These are phyloP conservation scores for Troides aeacus DNA, from an alignment of 2,888 invertebrate species.

Conservation along the genomic window DNA sequence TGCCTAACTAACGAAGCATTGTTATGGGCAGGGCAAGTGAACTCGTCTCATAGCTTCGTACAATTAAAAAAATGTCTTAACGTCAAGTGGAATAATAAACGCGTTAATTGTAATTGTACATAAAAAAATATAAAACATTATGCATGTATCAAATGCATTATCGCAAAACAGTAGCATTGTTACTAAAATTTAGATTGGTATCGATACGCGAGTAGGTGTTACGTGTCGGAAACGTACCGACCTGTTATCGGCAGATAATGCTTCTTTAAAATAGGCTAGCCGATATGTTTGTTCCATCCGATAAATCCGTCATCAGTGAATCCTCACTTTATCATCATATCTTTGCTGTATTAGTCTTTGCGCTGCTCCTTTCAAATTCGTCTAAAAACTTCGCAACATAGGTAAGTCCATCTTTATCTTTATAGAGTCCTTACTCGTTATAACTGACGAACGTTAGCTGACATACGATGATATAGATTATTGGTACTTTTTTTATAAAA, in stretches of 20 bases:
- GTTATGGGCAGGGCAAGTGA: too few species aligned
- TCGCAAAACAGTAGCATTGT: not conserved
- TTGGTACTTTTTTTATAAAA: too few species aligned
- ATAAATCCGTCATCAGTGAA: conserved; percentile 17
- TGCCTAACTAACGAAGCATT: too few species aligned
- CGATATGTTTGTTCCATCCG: conserved; percentile 7
- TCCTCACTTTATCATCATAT: conserved; percentile 7
- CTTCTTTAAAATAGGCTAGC: conserved; percentile 16
- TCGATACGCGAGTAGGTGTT: not conserved
- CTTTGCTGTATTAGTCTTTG: not conserved
- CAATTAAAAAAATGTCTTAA: too few species aligned
- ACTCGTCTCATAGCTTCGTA: too few species aligned
- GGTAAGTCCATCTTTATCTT: too few species aligned
- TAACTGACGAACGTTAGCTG: too few species aligned
- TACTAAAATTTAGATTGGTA: not conserved
- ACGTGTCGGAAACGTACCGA: not conserved
- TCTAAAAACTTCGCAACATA: too few species aligned
- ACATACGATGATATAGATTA: too few species aligned
- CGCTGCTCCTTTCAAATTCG: not conserved
- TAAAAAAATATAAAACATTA: not conserved
- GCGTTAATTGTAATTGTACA: too few species aligned
- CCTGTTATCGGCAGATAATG: conserved; percentile 5
- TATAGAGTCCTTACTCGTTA: too few species aligned
- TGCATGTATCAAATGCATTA: not conserved
- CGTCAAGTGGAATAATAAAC: too few species aligned